Base-by-base conservation (phyloP, 2,888 invertebrate species). In the Hirtodrosophila histrioides region DNA sequence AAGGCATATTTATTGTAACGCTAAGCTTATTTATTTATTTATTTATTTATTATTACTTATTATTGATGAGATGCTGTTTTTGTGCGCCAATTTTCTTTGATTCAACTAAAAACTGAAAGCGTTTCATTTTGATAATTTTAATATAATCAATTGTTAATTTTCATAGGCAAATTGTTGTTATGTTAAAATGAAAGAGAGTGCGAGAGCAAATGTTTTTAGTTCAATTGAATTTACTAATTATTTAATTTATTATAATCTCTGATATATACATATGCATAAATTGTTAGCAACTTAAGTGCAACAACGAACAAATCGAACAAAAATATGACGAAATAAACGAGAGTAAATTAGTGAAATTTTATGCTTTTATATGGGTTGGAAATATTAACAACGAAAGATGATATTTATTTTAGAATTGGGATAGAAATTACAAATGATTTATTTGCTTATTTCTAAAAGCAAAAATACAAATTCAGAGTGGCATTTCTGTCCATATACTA, bases 91-190 rank as follows among this genome's bases (percentile, higher is more conserved):
- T 44, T 40, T 58, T 36, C 62, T 89, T 83, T 86, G 70, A 89
- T 88, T 89, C 53, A 74, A 83, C 88, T 88, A 88, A 88, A 87
- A 86, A 82, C 76, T 67, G 31, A 31, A 50, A 57, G 48, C 53
- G 54, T 65, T 67, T 62, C 45, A 36, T 54, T 61, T 64, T 23
- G 17, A 64, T 36, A 56, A 54, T 61, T 51, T 55, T 55, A 45
- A 58, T 51, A 44, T 55, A 48, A 65, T 56, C 61, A 85, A 85
- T 86, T 83, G 82, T 83, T 83, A 86, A 62, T 74, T 74, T 86
- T 86, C 78, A 69, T 80, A 88, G 86, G 75, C 86, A 87, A 85
- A 87, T 82, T 85, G 87, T 88, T 88, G 86, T 85, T 86, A 87
- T 85, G 73, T 85, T 84, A 67, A 71, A 78, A 67, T 69, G 65